Base-by-base conservation (phyloP, 2,888 invertebrate genomes). In the Pristionchus fissidentatus region DNA sequence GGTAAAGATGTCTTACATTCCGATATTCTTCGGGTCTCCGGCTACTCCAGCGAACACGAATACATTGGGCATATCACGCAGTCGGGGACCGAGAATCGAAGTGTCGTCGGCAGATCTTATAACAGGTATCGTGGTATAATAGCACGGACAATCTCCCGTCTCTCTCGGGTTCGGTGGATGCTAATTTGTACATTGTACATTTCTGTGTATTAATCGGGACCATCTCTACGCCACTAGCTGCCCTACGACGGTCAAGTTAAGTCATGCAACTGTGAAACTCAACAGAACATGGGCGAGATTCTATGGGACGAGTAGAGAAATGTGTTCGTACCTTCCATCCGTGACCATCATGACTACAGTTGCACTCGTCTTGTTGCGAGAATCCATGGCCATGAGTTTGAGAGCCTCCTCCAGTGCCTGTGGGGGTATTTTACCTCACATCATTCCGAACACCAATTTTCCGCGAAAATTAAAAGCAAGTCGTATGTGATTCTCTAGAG, bases 1-100 rank as follows among this genome's bases (percentile, higher is more conserved):
- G 46, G 38, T 62, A 15, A n/a, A 35, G 52, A 10, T 32, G 55
- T 77, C 88, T 85, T 73, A 89, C 90, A 85, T 87, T 85, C 90
- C 90, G 41, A 89, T 90, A 66, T 87, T 85, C 80, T 87, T 87
- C 32, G 91, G 90, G 77, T 91, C 90, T 81, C 91, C 91, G 43
- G 91, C 91, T 7, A 90, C 90, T 22, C 90, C 91, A n/a, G 91
- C 91, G 62, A 90, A 91, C 10, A 91, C 86, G 88, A 89, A 91
- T 8, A 90, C 90, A 62, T 89, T 86, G 5, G 87, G 84, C 43
- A 88, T 86, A 15, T 62, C 32, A 5, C 70, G 90, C 8, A 91
- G 85, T 78, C 83, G 41, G 29, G 84, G 75, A 38, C 88, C 89
- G 5, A 88, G 88, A 35, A 85, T 87, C 35, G 87, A 87, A 75